Evolutionary conservation across 2,797 vertebrate species (phyloP).

Genomic region (Artibeus jamaicensis): DNA sequence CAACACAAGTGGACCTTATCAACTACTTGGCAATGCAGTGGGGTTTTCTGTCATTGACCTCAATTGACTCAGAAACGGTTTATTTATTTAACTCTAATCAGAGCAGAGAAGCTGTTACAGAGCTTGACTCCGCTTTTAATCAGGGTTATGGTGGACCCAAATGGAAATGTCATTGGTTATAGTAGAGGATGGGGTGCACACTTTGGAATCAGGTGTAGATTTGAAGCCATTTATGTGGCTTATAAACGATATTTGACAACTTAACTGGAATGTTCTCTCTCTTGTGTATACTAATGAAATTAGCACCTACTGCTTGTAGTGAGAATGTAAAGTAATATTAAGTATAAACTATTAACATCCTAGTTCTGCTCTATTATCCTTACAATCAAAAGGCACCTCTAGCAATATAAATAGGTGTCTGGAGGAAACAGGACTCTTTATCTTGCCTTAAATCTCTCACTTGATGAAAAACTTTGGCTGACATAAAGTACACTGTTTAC

Average conservation of each 20-base stretch:
- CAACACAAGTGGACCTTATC: neutral
- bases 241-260: neutral
- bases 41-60: neutral
- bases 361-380: neutral
- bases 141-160: neutral
- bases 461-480: conserved; percentile 24
- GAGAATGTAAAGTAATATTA: neutral
- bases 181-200: neutral
- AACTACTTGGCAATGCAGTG: neutral
- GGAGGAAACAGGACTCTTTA: neutral
- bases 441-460: conserved; percentile 4
- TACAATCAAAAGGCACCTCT: neutral
- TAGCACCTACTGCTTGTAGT: neutral
- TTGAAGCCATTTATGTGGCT: neutral
- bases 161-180: neutral
- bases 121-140: neutral
- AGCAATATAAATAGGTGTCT: neutral
- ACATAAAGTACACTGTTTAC: conserved; percentile 10
- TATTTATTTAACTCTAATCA: conserved; percentile 21
- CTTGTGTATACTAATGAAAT: neutral
- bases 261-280: neutral
- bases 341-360: neutral
- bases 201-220: neutral
- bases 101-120: neutral
- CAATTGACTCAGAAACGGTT: conserved; percentile 36